A percentile compares a stretch with the other conserved stretches of the same genome.
Evolutionary conservation across 2,113 vertebrate genomes (phyloP).

Genomic region (Oreotrochilus melanogaster): DNA sequence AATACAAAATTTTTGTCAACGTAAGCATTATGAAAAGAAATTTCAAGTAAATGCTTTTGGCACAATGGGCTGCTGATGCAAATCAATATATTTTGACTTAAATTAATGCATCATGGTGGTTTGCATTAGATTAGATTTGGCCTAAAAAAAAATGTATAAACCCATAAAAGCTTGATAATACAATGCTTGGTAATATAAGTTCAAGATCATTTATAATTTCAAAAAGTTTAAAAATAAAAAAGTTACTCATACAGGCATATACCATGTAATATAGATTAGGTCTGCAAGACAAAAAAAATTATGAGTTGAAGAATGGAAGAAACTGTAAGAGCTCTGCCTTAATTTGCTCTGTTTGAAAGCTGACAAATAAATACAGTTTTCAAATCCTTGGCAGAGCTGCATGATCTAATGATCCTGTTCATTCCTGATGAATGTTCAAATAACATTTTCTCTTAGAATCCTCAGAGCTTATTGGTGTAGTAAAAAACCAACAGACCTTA

Average conservation of each 20-base stretch:
- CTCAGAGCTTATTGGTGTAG: not conserved
- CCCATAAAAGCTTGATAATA: not conserved
- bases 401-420: not conserved
- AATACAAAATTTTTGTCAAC: not conserved
- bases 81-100: conserved; percentile 17
- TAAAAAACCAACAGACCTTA: not conserved
- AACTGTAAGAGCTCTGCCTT: not conserved
- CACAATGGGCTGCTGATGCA: not conserved
- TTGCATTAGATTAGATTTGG: not conserved
- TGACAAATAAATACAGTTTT: not conserved
- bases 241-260: not conserved
- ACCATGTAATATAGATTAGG: not conserved
- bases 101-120: not conserved
- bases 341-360: not conserved
- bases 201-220: not conserved
- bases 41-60: not conserved
- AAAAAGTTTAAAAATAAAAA: not conserved
- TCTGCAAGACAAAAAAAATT: not conserved
- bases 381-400: not conserved
- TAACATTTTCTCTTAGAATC: not conserved
- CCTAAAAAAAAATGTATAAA: not conserved
- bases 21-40: conserved; percentile 4
- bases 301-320: not conserved
- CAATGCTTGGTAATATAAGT: not conserved
- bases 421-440: not conserved